Base-by-base conservation (phyloP, 2,797 vertebrate genomes). In the Rallus crepitans region DNA sequence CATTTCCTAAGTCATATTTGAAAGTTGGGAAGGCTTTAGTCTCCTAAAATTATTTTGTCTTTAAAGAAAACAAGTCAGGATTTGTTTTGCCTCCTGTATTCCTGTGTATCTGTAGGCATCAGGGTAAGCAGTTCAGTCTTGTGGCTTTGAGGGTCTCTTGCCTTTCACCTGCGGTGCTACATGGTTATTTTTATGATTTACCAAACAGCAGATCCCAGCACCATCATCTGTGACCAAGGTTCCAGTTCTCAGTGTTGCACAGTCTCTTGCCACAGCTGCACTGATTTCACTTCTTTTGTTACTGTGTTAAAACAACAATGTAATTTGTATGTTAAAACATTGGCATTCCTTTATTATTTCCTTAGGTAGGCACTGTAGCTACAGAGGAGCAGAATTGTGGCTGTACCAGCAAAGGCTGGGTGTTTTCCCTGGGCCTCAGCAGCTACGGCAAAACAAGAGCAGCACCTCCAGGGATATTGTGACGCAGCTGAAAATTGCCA, bases 351-450 rank as follows among this genome's bases (percentile, higher is more conserved):
- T 30, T 31, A 53, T 35, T 77, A 9, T 78, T 94, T 92, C 64
- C 33, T 14, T 70, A 27, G 6, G 1, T 31, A 18, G 30, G 12
- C 24, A 11, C 39, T 69, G 12, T 25, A 69, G 61, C 48, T 68
- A 33, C 7, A 42, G 21, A 7, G 24, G 30, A 48, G 7, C 0
- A 0, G 27, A 31, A 20, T 18, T 69, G 40, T 68, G 28, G 40
- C 42, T 72, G 30, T 76, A 35, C 27, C 4, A 6, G 40, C 55
- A 64, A 85, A 65, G 42, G 13, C 11, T 75, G 25, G 7, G 42
- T 53, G 15, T 39, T 89, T 84, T 53, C 45, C 50, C 25, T 72
- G 40, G 33, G 25, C 30, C 33, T 52, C 73, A 57, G 48, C 39
- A 90, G 48, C 57, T 91, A 25, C 45, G 79, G 50, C 37, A 57